Base-by-base conservation (phyloP, 2,888 invertebrate genomes). In the Hemistola chrysoprasaria region DNA sequence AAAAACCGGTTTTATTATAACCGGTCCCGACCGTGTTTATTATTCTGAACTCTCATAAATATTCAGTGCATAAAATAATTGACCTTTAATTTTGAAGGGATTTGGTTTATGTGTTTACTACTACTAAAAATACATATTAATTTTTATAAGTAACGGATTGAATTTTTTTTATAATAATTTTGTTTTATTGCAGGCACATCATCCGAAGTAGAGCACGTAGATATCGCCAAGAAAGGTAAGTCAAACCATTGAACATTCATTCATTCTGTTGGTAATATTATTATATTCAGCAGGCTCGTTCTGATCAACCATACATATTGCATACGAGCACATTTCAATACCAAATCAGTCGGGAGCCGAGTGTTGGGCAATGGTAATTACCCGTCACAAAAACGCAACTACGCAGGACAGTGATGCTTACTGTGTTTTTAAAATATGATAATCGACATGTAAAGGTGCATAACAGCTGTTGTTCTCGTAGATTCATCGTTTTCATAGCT, bases 181-280 rank as follows among this genome's bases (percentile, higher is more conserved):
- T 65, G 40, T 53, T 36, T 73, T 74, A 67, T 83, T 85, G 29
- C 79, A 87, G 86, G 78, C 59, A 75, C 79, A 50, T 72, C 87
- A 32, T 83, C 81, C 47, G 86, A 83, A 59, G 69, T 75, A 33
- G 86, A 83, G 62, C 47, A 80, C 55, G 62, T 56, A 61, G 87
- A 87, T 63, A 78, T 71, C 66, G 81, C 62, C 60, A 84, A 86
- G 65, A 86, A 86, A 86, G 86, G 87, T 87, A 80, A 56, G 48
- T 46, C 35, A 38, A 49, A 59, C 40, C 21, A 34, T 45, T 25
- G 22, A 44, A 34, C 38, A 53, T 61, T 59, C 47, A 53, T 8
- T 39, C 10, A 32, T 36, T 32, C 38, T 24, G 31, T n/a, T n/a
- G n/a, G n/a, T n/a, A n/a, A n/a, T 27, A 30, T 38, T 46, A 34